Base-by-base conservation (phyloP, 2,888 invertebrate genomes). In the Ariolimax columbianus region DNA sequence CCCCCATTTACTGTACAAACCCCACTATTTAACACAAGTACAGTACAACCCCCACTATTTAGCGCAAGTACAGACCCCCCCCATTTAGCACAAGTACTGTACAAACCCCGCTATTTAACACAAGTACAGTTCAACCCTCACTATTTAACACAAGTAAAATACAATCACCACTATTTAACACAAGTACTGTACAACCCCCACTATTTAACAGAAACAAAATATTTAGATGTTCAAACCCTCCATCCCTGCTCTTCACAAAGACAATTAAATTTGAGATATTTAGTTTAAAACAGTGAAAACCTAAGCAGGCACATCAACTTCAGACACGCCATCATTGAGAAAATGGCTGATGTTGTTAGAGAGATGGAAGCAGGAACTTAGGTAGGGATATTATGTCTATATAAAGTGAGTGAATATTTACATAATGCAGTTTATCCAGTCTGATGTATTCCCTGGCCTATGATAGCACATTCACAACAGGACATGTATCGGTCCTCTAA, bases 351-450 rank as follows among this genome's bases (percentile, higher is more conserved):
- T 66, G 30, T 63, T 47, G 51, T 38, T 55, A 59, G 30, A 59
- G 73, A 82, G 36, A 81, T 55, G 51, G 70, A 72, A 81, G 55
- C 30, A n/a, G 55, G 36, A 73, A 55, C 23, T 73, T 51, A 40
- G n/a, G 68, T 83, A 63, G 19, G 30, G 40, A 70, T 81, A 81
- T 80, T 80, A 81, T 81, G 81, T 72, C 81, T 26, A 55, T 66
- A 30, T 30, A 81, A 38, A 51, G 68, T 51, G 36, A 72, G 80
- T 33, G 38, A 36, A 55, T 81, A 72, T 81, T 14, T 55, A 81
- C 70, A 55, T 51, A 51, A 72, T 81, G 55, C 43, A 78, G 43
- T 30, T 66, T 26, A 79, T n/a, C 43, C 63, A 26, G 36, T 47
- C 1, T 55, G n/a, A 19, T 23, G n/a, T 43, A 70, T 55, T 81